Base-by-base conservation (phyloP, 2,797 vertebrate species). In the Caiman crocodilus region DNA sequence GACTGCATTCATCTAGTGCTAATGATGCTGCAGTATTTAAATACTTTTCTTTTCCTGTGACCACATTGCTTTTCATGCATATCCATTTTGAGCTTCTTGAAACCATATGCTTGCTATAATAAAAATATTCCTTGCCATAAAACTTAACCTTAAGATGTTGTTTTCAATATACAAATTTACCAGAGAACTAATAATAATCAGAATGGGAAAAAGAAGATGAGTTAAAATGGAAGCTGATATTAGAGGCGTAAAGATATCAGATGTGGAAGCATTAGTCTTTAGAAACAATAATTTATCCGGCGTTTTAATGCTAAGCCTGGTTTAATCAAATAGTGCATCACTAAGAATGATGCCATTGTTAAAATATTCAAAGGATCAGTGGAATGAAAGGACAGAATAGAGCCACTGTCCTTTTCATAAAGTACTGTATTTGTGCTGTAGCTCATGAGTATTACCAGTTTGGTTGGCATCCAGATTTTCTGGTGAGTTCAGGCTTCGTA, bases 261-360 rank as follows among this genome's bases (percentile, higher is more conserved):
- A 82, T 93, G 78, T 82, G 90, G 93, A 82, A 92, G 75, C 90
- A 76, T 87, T 28, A 85, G 71, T 85, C 88, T 90, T 95, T 76
- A 74, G 84, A 89, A 89, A 90, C 78, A 94, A 90, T 82, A 95
- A 89, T 94, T 91, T 86, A 74, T 89, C 87, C 60, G 84, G 88
- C 7, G 69, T 93, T 91, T 88, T 82, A 80, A 74, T 83, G 65
- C 79, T 93, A 88, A 94, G 90, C 90, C 90, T 92, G 90, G 67
- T 90, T 95, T 94, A 95, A 96, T 93, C 88, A 94, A 92, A 59
- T 63, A 35, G 50, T 75, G 76, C 84, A 90, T 90, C 95, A 89
- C 23, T 94, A 79, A 77, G 84, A 96, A 58, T 78, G 83, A 94
- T 94, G 78, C 65, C 86, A 71, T 85, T 92, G 83, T 32, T 97